Conservation (phyloP, 1,140 invertebrate genomes). For the Zaprionus africanus region DNA sequence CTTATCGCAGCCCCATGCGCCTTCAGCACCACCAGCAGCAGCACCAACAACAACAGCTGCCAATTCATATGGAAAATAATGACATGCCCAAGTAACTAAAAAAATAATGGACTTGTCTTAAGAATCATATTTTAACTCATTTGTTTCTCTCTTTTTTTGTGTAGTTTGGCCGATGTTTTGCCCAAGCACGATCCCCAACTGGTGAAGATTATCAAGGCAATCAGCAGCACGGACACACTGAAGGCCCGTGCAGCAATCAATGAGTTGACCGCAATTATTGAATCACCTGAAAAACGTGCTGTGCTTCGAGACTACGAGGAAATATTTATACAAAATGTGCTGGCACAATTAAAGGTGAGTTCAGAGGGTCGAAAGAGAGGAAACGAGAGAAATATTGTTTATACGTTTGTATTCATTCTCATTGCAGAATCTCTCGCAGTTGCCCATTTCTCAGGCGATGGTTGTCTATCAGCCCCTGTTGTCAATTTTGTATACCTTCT, state of each 20-base stretch:
- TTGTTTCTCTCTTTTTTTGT: neutral
- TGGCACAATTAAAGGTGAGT: constrained; percentile 78
- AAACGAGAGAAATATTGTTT: neutral
- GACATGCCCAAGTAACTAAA: constrained; percentile 59
- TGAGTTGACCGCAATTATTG: constrained; percentile 77
- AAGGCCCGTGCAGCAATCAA: constrained; percentile 80
- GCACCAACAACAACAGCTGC: constrained; percentile 46
- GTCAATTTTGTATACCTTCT: constrained; percentile 93
- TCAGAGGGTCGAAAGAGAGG: neutral
- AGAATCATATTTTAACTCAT: neutral
- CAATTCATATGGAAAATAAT: constrained; percentile 48
- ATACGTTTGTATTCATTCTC: constrained; percentile 30
- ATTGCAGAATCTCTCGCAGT: constrained; percentile 86
- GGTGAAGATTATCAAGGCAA: constrained; percentile 74
- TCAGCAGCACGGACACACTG: constrained; percentile 74
- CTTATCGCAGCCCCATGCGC: constrained; percentile 71
- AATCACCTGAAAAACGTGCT: constrained; percentile 81
- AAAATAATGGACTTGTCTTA: neutral
- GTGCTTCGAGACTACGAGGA: constrained; percentile 83
- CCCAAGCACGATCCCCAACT: constrained; percentile 82
- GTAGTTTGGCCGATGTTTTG: constrained; percentile 74
- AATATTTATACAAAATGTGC: constrained; percentile 83
- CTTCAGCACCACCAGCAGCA: constrained; percentile 50
- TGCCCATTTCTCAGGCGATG: constrained; percentile 93
- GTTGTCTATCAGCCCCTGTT: constrained; percentile 93